Evolutionary conservation across 2,888 invertebrate species (phyloP), one percentile per base, ranked within the genome.

Genomic region (Cabera pusaria): DNA sequence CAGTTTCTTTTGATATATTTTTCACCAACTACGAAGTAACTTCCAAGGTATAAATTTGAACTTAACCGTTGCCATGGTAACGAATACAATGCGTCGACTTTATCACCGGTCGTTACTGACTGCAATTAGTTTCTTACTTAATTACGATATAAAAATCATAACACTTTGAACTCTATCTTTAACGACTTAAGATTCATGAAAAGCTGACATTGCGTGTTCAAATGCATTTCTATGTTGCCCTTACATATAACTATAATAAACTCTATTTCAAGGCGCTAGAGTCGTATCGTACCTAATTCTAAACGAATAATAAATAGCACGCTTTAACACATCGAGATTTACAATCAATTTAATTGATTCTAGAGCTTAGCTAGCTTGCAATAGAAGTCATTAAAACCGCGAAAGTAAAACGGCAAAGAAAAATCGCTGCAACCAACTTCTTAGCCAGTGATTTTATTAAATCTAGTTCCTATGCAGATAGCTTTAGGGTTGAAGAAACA

Each of bases 41-140:
- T 10, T 24, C 12, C 6, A 5, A 27, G 17, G 19, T 28, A 12
- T 38, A 31, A 16, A 22, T 28, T 34, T 28, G 25, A 25, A 35
- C 29, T 25, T 26, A 18, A 31, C 40, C 18, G 65, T 69, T 55
- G 43, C 65, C 62, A 72, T 69, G 38, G 66, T 56, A 65, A 72
- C 72, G 55, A 38, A 49, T 57, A 67, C 65, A 72, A 69, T 67
- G 57, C 66, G 53, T 63, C 56, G 40, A 64, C 56, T 71, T 72
- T 71, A 76, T 60, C 52, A 59, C 58, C 49, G 54, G 52, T 56
- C 63, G 63, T 68, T 68, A 72, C 58, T 51, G 37, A 57, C 54
- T 62, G 66, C 62, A 70, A 73, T 72, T 74, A 72, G 61, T 18
- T 41, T 25, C 9, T 11, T 31, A 29, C 41, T 35, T 41, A 29